Base-by-base conservation (phyloP, 2,797 vertebrate species). In the Muraenolepis orangiensis region DNA sequence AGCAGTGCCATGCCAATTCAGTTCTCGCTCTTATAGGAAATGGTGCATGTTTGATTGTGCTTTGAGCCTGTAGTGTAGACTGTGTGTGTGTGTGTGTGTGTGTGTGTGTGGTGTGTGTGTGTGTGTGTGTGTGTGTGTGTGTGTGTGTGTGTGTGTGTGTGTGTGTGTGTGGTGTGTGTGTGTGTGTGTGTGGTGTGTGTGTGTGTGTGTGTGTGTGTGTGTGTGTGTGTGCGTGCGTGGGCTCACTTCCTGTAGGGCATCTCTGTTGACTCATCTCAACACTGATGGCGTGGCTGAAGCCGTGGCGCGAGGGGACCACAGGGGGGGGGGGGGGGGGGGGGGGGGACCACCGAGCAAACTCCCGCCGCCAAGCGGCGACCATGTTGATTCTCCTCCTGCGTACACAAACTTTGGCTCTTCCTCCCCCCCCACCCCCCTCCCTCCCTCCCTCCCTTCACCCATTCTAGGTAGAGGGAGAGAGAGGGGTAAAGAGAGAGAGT, bases 261-360 rank as follows among this genome's bases (percentile, higher is more conserved):
- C 78, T 88, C 80, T 72, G 77, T 82, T 40, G 66, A 90, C 79
- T 85, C 81, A 73, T 85, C 82, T 86, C 79, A 78, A 80, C n/a
- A n/a, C 78, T 84, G 84, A 86, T 87, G 82, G 82, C 88, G 89
- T 66, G 85, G 89, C 88, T 91, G 84, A 87, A 76, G 79, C 83
- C 82, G 87, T 81, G 83, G 67, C 81, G 57, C 70, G 61, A 70
- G 78, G 40, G 40, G 74, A 78, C 84, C 86, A 26, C 79, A 2
- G 79, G 81, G n/a, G n/a, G n/a, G n/a, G n/a, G n/a, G n/a, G n/a
- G n/a, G n/a, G n/a, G n/a, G n/a, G n/a, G n/a, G n/a, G n/a, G n/a
- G n/a, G n/a, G n/a, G 87, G 82, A 87, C 88, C 82, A 10, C 86
- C 81, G 78, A 84, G 81, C 78, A 14, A 82, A 81, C 83, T 85